Conservation (phyloP, 2,888 invertebrate genomes). For the Lamellibrachia columna region DNA sequence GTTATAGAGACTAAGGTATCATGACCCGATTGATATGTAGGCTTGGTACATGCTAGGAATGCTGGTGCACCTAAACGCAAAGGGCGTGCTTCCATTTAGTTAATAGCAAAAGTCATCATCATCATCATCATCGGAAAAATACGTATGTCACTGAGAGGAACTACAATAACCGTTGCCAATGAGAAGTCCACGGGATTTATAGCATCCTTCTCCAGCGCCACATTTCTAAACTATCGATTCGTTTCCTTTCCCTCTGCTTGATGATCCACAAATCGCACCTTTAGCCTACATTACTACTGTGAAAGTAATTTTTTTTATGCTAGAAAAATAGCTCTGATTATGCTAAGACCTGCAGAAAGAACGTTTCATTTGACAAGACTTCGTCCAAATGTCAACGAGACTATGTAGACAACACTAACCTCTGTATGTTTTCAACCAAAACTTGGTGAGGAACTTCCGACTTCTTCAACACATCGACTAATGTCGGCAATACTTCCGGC, state of each 20-base stretch:
- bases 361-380: neutral
- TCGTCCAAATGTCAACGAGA: neutral
- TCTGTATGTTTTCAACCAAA: neutral
- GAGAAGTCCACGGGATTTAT: neutral
- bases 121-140: too few species aligned
- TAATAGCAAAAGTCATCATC: too few species aligned
- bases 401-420: neutral
- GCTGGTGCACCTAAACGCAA: too few species aligned
- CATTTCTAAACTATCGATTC: too few species aligned
- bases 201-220: too few species aligned
- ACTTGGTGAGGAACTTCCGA: neutral
- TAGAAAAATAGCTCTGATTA: neutral
- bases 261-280: too few species aligned
- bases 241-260: too few species aligned
- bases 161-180: neutral
- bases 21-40: neutral
- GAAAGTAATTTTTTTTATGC: neutral
- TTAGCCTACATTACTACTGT: too few species aligned
- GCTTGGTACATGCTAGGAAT: too few species aligned
- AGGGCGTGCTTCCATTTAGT: too few species aligned
- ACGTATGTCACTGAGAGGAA: too few species aligned
- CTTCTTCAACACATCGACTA: conserved; percentile 4
- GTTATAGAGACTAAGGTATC: neutral
- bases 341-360: neutral
- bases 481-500: neutral